phyloP scores from a whole-genome alignment of 2,888 invertebrate genomes.

The Dicranocentrus wangi region DNA sequence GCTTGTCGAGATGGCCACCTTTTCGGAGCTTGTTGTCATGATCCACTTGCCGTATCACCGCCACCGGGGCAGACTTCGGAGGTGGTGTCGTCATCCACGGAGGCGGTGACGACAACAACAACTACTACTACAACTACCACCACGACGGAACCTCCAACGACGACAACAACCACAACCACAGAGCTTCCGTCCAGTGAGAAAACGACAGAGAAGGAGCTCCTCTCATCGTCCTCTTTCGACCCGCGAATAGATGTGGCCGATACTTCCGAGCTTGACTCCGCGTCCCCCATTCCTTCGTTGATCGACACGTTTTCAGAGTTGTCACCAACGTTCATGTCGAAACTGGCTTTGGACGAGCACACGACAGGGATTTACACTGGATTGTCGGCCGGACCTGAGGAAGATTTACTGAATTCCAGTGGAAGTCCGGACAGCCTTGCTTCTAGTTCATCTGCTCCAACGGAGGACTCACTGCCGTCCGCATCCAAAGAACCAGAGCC shows the following conservation, averaged over 20 bases:
- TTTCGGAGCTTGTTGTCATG: constrained; percentile 90
- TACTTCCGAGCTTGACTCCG: not conserved
- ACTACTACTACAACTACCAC: constrained; percentile 33
- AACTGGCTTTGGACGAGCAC: constrained; percentile 41
- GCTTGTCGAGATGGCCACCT: constrained; percentile 93
- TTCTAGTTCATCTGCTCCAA: not conserved
- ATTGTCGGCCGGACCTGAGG: not conserved
- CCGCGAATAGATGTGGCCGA: constrained; percentile 15
- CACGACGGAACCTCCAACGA: constrained; percentile 35
- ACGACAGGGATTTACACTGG: constrained; percentile 23
- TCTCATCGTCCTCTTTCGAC: not conserved
- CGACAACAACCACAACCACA: constrained; percentile 71
- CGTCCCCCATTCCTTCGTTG: constrained; percentile 25
- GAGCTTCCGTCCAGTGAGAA: not conserved
- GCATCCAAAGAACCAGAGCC: not conserved
- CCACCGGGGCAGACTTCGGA: constrained; percentile 32
- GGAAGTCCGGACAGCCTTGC: not conserved
- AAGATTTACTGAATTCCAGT: not conserved
- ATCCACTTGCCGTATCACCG: constrained; percentile 39
- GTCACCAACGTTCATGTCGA: constrained; percentile 40
- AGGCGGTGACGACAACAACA: not conserved
- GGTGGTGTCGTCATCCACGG: constrained; percentile 22
- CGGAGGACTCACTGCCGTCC: not conserved
- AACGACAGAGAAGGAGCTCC: not conserved
- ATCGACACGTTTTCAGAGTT: constrained; percentile 48